Conservation (phyloP, 2,888 invertebrate genomes). For the Acanthosepion esculentum region DNA sequence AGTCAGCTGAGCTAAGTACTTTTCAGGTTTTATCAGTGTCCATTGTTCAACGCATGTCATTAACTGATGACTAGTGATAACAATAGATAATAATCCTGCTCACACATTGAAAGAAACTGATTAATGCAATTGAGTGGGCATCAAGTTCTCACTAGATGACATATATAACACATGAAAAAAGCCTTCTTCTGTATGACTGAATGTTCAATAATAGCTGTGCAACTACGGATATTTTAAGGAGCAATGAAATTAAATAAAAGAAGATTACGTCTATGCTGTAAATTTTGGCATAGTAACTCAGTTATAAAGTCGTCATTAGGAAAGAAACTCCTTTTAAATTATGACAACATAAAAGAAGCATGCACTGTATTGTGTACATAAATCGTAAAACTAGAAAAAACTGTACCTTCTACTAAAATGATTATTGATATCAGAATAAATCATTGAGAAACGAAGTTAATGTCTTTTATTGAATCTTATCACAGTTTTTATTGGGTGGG, state of each 20-base stretch:
- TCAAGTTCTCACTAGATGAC: slow-evolving; percentile 33
- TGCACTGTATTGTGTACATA: too few species aligned
- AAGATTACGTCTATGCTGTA: neutral
- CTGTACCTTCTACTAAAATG: neutral
- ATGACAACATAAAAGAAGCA: too few species aligned
- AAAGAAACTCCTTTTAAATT: too few species aligned
- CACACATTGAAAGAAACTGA: slow-evolving; percentile 11
- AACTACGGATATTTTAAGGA: neutral
- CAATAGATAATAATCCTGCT: neutral
- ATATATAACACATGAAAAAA: neutral
- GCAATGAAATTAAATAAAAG: neutral
- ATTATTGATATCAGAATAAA: neutral
- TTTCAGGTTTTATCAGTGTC: neutral
- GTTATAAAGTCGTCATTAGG: neutral
- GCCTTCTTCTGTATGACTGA: neutral
- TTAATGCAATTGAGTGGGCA: slow-evolving; percentile 33
- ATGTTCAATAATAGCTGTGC: neutral
- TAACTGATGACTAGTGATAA: slow-evolving; percentile 33
- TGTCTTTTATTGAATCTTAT: neutral
- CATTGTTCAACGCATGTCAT: slow-evolving; percentile 33
- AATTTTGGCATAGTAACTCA: neutral
- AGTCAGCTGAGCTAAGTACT: slow-evolving; percentile 17
- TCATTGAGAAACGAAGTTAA: neutral
- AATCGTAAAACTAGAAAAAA: neutral
- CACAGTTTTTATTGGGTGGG: neutral